Evolutionary conservation across 53 echinoderm and acorn worm species (phyloP).

Genomic region (Henricia sp.): DNA sequence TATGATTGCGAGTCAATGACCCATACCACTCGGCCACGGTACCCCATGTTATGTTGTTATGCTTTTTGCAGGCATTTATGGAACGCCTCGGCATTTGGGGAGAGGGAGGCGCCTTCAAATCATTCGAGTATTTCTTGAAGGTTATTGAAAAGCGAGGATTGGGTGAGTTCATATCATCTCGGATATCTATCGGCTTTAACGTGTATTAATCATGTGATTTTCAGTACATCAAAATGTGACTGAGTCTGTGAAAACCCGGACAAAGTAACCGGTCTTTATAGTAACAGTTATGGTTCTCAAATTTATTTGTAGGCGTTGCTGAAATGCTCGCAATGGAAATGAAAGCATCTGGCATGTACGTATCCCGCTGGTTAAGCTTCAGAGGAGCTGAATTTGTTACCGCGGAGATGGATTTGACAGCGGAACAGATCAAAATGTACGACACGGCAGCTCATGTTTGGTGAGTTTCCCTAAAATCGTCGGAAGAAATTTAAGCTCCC

Average conservation of each 20-base stretch:
- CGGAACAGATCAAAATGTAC: conserved; percentile 87
- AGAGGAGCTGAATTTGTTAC: conserved; percentile 84
- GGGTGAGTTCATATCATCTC: no score
- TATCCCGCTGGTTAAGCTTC: conserved; percentile 86
- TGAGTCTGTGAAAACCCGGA: no score
- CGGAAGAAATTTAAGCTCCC: no score
- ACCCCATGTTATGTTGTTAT: not conserved
- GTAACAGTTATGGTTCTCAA: no score
- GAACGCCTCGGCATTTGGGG: conserved; percentile 94
- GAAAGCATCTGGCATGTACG: conserved; percentile 92
- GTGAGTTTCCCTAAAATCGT: conserved; percentile 58
- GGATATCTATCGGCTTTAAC: no score
- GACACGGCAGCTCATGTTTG: conserved; percentile 88
- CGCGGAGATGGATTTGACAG: conserved; percentile 71
- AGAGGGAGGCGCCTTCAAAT: conserved; percentile 84
- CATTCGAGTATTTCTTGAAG: conserved; percentile 83
- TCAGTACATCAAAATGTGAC: no score
- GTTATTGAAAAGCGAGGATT: conserved; percentile 84
- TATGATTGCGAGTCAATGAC: no score
- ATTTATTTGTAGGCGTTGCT: conserved; percentile 71
- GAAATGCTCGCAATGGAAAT: conserved; percentile 98
- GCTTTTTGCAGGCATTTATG: conserved; percentile 85
- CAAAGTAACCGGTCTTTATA: no score
- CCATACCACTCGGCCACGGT: no score
- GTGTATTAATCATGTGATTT: no score